Evolutionary conservation across 37 sponge, comb jelly and placozoan species (phyloP), one percentile per base, ranked within the genome.

Genomic region (Beroe forskalii): DNA sequence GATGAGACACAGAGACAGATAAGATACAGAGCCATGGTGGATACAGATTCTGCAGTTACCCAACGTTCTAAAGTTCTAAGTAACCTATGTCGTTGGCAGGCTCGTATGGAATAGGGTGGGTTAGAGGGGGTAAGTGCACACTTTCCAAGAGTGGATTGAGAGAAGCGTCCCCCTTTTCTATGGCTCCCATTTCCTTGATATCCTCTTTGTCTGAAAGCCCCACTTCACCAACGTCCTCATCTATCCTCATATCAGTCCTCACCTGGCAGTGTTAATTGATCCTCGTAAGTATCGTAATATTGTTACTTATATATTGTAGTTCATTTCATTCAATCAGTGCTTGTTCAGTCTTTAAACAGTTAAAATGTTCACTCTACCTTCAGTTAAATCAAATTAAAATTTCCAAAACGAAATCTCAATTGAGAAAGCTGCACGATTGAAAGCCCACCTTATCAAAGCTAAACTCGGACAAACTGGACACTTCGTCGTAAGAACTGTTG

Each of bases 181-280:
- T n/a, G n/a, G n/a, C n/a, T n/a, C n/a, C n/a, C 12, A 17, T 17
- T 6, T 48, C 12, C 6, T 6, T 6, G 12, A 48, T 48, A 12
- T 48, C 55, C 55, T 48, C 55, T 48, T 48, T 48, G 6, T 48
- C 12, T 12, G 12, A 17, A 6, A 48, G 12, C 12, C 12, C 55
- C 6, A 69, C 72, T 32, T 1, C 32, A 14, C 0, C 39, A 1
- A 69, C 72, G 19, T 69, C 72, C 35, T 69, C 72, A 69, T 69
- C 72, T 14, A 69, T 69, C 32, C 72, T 69, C 72, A 69, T 32
- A 35, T 69, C 72, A 35, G 72, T 69, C 38, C 72, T 69, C 37
- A 69, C n/a, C n/a, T n/a, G n/a, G n/a, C n/a, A n/a, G n/a, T n/a
- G n/a, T n/a, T n/a, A n/a, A n/a, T n/a, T n/a, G n/a, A n/a, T n/a